A percentile compares a stretch with the other conserved stretches of the same genome.
phyloP scores from a whole-genome alignment of 2,797 vertebrate genomes.

The Heterohyrax brucei region DNA sequence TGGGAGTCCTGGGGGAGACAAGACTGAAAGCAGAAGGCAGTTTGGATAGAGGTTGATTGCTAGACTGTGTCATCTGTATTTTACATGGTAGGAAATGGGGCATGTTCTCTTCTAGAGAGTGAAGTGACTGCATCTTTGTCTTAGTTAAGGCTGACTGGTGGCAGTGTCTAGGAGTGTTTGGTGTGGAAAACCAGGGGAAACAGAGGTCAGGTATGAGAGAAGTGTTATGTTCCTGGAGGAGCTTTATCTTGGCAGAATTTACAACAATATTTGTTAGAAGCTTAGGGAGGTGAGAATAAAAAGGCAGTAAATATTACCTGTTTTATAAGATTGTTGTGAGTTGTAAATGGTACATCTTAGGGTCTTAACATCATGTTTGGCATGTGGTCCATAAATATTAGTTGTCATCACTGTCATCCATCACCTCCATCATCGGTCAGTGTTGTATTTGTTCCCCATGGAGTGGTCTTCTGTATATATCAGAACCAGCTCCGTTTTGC shows the following conservation, averaged over 20 bases:
- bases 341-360: slow-evolving; percentile 16
- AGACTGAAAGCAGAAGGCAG: neutral
- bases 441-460: neutral
- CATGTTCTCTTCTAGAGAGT: neutral
- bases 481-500: neutral
- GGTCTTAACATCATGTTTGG: neutral
- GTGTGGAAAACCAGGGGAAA: neutral
- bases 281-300: slow-evolving; percentile 13
- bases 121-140: slow-evolving; percentile 32
- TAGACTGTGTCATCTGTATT: neutral
- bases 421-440: neutral
- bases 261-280: slow-evolving; percentile 14
- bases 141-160: neutral
- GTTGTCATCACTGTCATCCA: neutral
- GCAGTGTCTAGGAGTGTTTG: neutral
- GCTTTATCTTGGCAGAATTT: slow-evolving; percentile 36
- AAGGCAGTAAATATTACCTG: neutral
- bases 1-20: neutral
- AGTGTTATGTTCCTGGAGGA: neutral
- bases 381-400: neutral
- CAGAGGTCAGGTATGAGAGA: neutral
- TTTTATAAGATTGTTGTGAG: slow-evolving; percentile 12
- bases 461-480: neutral
- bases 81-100: neutral
- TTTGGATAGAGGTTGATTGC: slow-evolving; percentile 11